phyloP scores from a whole-genome alignment of 2,888 invertebrate genomes.

The Loripinus fragilis region DNA sequence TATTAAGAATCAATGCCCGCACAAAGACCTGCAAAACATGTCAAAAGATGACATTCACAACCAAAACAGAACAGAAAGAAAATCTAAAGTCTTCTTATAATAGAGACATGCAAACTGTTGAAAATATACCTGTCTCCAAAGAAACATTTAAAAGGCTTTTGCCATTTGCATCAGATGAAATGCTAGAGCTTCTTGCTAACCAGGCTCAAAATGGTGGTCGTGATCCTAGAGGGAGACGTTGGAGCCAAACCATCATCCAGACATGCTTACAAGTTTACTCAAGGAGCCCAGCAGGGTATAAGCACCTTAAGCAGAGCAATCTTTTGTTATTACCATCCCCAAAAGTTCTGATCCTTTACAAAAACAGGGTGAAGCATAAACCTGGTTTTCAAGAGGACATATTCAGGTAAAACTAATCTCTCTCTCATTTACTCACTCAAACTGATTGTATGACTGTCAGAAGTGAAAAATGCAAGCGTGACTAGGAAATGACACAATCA shows the following conservation, averaged over 20 bases:
- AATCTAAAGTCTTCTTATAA: not conserved
- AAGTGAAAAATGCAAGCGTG: too few species aligned
- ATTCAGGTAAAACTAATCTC: too few species aligned
- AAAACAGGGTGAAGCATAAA: slow-evolving; percentile 44
- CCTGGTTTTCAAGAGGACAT: slow-evolving; percentile 36
- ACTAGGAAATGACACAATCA: too few species aligned
- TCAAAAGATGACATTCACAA: too few species aligned
- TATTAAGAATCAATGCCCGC: too few species aligned
- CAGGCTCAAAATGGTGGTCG: slow-evolving; percentile 34
- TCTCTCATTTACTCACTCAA: too few species aligned
- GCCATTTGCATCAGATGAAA: slow-evolving; percentile 30
- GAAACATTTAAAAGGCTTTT: slow-evolving; percentile 31
- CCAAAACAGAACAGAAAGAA: too few species aligned
- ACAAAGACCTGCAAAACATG: too few species aligned
- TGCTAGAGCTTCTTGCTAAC: slow-evolving; percentile 34
- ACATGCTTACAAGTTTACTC: slow-evolving; percentile 40
- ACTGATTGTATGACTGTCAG: too few species aligned
- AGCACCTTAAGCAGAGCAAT: not conserved
- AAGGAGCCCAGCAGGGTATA: slow-evolving; percentile 24
- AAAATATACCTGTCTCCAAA: slow-evolving; percentile 8
- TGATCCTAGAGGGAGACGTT: slow-evolving; percentile 35
- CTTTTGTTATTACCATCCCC: not conserved
- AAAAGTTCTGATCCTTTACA: slow-evolving; percentile 30
- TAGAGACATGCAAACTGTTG: not conserved
- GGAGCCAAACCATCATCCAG: too few species aligned